phyloP scores from a whole-genome alignment of 2,797 vertebrate genomes.

The Pseudochaenichthys georgianus region DNA sequence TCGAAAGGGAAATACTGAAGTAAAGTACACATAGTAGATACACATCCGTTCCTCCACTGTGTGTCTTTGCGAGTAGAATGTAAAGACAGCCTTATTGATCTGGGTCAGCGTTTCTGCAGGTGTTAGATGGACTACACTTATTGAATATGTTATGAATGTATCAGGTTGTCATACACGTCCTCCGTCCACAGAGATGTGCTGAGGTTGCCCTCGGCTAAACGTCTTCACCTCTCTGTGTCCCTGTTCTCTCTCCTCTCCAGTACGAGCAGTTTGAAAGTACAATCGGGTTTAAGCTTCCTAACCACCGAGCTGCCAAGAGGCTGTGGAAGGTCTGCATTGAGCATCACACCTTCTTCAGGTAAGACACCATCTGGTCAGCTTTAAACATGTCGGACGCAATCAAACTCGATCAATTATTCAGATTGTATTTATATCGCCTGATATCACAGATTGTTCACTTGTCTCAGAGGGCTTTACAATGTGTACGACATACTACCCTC shows the following conservation, averaged over 20 bases:
- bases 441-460: too few species aligned
- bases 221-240: slow-evolving; percentile 5
- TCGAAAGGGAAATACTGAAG: too few species aligned
- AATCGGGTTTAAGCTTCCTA: slow-evolving; percentile 97
- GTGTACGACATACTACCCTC: too few species aligned
- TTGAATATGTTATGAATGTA: neutral
- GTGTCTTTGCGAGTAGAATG: slow-evolving; percentile 1
- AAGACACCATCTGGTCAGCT: slow-evolving; percentile 59
- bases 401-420: too few species aligned
- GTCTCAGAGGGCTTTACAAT: too few species aligned
- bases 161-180: neutral
- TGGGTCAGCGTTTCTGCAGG: neutral
- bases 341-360: slow-evolving; percentile 99
- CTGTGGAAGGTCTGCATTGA: slow-evolving; percentile 99
- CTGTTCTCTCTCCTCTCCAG: slow-evolving; percentile 51
- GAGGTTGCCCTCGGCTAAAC: neutral
- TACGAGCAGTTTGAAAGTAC: slow-evolving; percentile 94
- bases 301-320: slow-evolving; percentile 96
- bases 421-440: too few species aligned
- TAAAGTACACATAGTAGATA: too few species aligned
- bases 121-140: neutral
- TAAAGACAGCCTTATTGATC: slow-evolving; percentile 15
- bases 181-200: neutral
- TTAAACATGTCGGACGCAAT: neutral
- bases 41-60: too few species aligned